Base-by-base conservation (phyloP, 2,797 vertebrate genomes). In the Australoheros facetus region DNA sequence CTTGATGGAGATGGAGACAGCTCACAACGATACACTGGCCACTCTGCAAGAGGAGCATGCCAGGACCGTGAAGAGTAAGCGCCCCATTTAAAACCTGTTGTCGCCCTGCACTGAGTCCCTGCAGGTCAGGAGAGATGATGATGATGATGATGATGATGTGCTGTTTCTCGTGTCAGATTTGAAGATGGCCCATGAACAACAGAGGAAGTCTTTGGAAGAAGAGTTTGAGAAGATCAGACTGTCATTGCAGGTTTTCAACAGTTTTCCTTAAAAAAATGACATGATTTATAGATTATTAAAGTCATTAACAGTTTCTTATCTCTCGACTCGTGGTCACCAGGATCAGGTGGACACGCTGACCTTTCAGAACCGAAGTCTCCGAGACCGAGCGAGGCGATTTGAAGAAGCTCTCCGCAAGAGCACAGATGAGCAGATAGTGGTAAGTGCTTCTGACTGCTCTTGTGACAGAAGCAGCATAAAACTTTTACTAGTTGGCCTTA, bases 331-430 rank as follows among this genome's bases (percentile, higher is more conserved):
- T 2, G 57, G 14, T 82, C 53, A 17, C 37, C 80, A 99, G 97
- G 98, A 99, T 93, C 97, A 99, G 92, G 97, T 98, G 89, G 98
- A 99, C 95, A 99, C 96, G 0, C 95, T 99, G 87, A 98, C 97
- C 19, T 99, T 99, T 94, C 98, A 99, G 94, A 98, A 98, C 72
- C 96, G 97, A 11, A 96, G 96, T 88, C 95, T 99, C 84, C 94
- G 97, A 89, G 97, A 98, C 88, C 95, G 97, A 84, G 98, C 98
- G 37, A 97, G 96, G 34, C 96, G 97, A 17, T 99, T 99, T 79
- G 98, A 99, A 92, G 97, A 99, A 82, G 98, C 98, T 16, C 93
- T 99, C 80, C 96, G 96, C 90, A 97, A 94, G 88, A 98, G 96
- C 94, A 98, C 97, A 0, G 97, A 98, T 66, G 98, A 99, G 77